Evolutionary conservation across 2,888 invertebrate species (phyloP).

Genomic region (Auanema sp.): DNA sequence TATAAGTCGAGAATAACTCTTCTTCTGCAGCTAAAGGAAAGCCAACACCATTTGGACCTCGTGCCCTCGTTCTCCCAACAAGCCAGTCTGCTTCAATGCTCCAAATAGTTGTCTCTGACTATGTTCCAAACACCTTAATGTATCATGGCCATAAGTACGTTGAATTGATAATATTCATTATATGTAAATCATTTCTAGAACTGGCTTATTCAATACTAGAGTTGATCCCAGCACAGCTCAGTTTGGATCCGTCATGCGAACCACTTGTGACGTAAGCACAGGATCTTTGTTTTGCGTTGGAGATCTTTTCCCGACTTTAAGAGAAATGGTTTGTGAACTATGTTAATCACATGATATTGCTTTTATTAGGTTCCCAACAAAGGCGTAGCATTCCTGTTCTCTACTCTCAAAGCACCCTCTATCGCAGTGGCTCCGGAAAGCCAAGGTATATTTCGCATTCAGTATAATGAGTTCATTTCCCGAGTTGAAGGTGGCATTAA

Average conservation of each 20-base stretch:
- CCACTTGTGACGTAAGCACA: constrained; percentile 52
- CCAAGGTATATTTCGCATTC: constrained; percentile 19
- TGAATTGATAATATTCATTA: background rate
- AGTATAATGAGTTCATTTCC: background rate
- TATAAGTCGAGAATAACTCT: background rate
- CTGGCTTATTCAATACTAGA: constrained; percentile 59
- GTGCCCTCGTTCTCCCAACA: constrained; percentile 27
- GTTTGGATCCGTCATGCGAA: constrained; percentile 62
- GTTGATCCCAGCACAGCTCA: constrained; percentile 61
- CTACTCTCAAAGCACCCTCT: constrained; percentile 40
- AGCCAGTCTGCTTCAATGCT: constrained; percentile 27
- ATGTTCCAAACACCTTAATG: constrained; percentile 58
- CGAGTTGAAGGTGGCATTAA: constrained; percentile 48
- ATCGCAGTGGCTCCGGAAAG: constrained; percentile 38
- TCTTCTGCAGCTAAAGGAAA: background rate
- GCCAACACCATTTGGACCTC: constrained; percentile 47
- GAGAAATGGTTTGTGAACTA: constrained; percentile 36
- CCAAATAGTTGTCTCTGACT: constrained; percentile 57
- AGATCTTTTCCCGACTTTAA: constrained; percentile 59
- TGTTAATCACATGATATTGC: constrained; percentile 18
- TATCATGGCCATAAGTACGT: constrained; percentile 55
- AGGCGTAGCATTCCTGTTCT: constrained; percentile 47
- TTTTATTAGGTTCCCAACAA: constrained; percentile 45
- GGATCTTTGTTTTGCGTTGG: constrained; percentile 60
- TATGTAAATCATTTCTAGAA: constrained; percentile 21